A percentile compares a stretch with the other conserved stretches of the same genome.
Conservation (phyloP, 1,140 invertebrate species). For the Eumeta japonica region DNA sequence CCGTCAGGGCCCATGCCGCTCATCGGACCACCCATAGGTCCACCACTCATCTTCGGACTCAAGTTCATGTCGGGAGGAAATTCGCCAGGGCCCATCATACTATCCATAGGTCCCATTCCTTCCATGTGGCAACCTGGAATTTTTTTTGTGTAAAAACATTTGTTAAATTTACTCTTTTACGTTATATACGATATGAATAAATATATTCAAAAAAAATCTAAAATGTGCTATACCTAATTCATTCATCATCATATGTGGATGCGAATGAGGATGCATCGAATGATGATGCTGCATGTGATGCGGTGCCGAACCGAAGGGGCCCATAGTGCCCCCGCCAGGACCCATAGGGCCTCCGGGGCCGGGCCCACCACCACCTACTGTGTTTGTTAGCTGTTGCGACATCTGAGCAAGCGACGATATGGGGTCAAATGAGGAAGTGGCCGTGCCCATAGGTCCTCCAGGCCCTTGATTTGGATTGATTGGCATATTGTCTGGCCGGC, state of each 20-base stretch:
- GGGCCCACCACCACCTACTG: slow-evolving; percentile 54
- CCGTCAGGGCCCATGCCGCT: slow-evolving; percentile 49
- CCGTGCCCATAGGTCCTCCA: slow-evolving; percentile 41
- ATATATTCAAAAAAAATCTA: neutral
- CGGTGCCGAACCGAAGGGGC: slow-evolving; percentile 52
- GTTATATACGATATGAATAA: neutral
- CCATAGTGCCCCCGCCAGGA: slow-evolving; percentile 58
- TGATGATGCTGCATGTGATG: slow-evolving; percentile 51
- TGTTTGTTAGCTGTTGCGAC: slow-evolving; percentile 86
- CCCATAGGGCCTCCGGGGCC: slow-evolving; percentile 58
- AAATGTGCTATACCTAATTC: slow-evolving; percentile 39
- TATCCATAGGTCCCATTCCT: slow-evolving; percentile 54
- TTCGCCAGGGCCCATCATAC: slow-evolving; percentile 50
- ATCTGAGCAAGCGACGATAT: slow-evolving; percentile 92
- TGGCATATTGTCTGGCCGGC: slow-evolving; percentile 76
- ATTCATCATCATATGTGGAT: slow-evolving; percentile 53
- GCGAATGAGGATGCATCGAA: slow-evolving; percentile 43
- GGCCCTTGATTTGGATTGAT: slow-evolving; percentile 71
- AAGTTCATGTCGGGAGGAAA: slow-evolving; percentile 62
- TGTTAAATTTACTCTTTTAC: neutral
- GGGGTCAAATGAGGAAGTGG: slow-evolving; percentile 80
- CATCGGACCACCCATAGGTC: slow-evolving; percentile 55
- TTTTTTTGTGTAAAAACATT: too few relatives aligned
- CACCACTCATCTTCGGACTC: slow-evolving; percentile 59
- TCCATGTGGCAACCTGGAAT: slow-evolving; percentile 58